A percentile compares a stretch with the other conserved stretches of the same genome.
Evolutionary conservation across 2,113 vertebrate genomes (phyloP).

Genomic region (Merops nubicus): DNA sequence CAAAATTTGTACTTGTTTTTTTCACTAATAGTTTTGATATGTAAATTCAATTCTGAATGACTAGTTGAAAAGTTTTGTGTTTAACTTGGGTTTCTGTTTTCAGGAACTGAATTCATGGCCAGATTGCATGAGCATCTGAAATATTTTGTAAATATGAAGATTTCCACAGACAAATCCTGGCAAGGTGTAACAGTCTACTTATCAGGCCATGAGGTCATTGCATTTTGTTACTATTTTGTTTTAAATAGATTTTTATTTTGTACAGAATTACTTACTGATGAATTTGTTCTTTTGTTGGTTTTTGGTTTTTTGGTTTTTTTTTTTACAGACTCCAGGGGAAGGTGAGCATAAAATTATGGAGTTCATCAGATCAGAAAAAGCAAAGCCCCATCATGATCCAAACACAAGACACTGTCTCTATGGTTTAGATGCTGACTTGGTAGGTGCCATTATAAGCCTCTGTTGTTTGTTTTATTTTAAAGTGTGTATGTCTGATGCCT

Average conservation of each 20-base stretch:
- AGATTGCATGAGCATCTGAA: slow-evolving; percentile 95
- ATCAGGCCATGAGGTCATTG: slow-evolving; percentile 94
- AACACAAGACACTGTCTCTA: slow-evolving; percentile 98
- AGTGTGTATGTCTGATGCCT: neutral
- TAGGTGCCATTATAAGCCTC: slow-evolving; percentile 78
- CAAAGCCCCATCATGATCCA: slow-evolving; percentile 86
- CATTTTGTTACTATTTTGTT: slow-evolving; percentile 34
- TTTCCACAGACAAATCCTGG: slow-evolving; percentile 94
- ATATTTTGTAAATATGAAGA: slow-evolving; percentile 97
- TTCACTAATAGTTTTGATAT: neutral
- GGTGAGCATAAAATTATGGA: slow-evolving; percentile 99
- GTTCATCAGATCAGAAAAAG: slow-evolving; percentile 94
- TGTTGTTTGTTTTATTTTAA: too few relatives aligned
- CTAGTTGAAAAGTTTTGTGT: neutral
- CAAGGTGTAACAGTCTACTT: slow-evolving; percentile 92
- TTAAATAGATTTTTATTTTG: neutral
- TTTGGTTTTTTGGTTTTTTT: neutral
- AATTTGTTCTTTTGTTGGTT: neutral
- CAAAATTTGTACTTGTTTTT: neutral
- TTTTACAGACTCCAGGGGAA: slow-evolving; percentile 93
- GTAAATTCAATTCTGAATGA: neutral
- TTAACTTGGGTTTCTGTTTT: slow-evolving; percentile 41
- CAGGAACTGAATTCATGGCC: slow-evolving; percentile 98
- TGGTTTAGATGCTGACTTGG: slow-evolving; percentile 97
- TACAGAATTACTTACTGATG: neutral